phyloP scores from a whole-genome alignment of 2,113 vertebrate species.

The Forbesichthys papilliferus region DNA sequence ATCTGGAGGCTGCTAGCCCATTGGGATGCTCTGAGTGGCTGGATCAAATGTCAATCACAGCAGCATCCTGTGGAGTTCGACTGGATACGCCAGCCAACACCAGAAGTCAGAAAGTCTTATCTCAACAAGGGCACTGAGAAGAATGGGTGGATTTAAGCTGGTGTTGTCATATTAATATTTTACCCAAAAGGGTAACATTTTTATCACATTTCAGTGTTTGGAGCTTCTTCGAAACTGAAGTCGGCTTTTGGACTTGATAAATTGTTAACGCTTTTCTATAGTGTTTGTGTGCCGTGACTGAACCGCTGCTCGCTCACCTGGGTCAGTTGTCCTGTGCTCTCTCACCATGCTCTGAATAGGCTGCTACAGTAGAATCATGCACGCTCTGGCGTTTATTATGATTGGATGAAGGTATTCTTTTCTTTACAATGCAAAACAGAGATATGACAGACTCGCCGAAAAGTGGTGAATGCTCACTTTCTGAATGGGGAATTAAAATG shows the following conservation, averaged over 20 bases:
- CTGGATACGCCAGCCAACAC: slow-evolving; percentile 52
- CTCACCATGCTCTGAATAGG: neutral
- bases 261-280: slow-evolving; percentile 46
- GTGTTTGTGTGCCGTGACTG: slow-evolving; percentile 18
- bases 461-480: slow-evolving; percentile 36
- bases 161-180: neutral
- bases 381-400: too few relatives aligned
- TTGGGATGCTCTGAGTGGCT: slow-evolving; percentile 54
- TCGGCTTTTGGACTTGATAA: slow-evolving; percentile 45
- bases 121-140: slow-evolving; percentile 22
- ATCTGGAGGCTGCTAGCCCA: slow-evolving; percentile 26
- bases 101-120: slow-evolving; percentile 69
- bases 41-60: slow-evolving; percentile 33
- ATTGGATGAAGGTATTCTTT: neutral
- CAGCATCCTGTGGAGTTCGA: slow-evolving; percentile 34
- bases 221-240: neutral
- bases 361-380: too few relatives aligned
- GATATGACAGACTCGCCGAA: slow-evolving; percentile 26
- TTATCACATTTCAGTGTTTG: neutral
- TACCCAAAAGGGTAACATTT: neutral
- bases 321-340: slow-evolving; percentile 4
- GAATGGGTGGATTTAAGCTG: neutral
- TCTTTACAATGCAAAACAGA: slow-evolving; percentile 11
- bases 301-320: slow-evolving; percentile 43
- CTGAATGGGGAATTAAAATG: slow-evolving; percentile 41